Base-by-base conservation (phyloP, 1,140 invertebrate species). In the Arion vulgaris region DNA sequence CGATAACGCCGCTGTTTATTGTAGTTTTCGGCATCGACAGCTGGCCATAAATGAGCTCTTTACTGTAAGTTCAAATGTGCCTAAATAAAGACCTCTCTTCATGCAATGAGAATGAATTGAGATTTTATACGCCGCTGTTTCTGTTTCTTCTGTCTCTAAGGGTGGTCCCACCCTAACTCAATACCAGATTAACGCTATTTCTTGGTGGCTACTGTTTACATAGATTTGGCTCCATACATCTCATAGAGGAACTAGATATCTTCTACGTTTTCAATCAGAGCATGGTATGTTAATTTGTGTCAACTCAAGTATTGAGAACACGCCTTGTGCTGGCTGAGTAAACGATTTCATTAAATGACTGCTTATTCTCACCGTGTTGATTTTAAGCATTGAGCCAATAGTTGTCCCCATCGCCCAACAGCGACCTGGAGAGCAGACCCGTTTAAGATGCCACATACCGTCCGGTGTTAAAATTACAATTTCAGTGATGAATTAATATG, bases 321-420 rank as follows among this genome's bases (percentile, higher is more conserved):
- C n/a, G 11, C 19, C 19, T 1, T 5, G 17, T 66, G n/a, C 62
- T 66, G 62, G 1, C 28, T 66, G 62, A 28, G 62, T 66, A 66
- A 66, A 66, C 28, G 62, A 66, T 66, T 66, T 66, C 62, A 66
- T 66, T 28, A 66, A 66, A 66, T 66, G 28, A 66, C 32, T 66
- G 19, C 28, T 2, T 28, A 66, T 66, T 66, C 19, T 66, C 62
- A 9, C 62, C n/a, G 28, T 66, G 62, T 66, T 66, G 62, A 34
- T 66, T 66, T 17, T 32, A 28, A 0, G 62, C 62, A 66, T 32
- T 66, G 62, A 66, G 62, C 62, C 28, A 66, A 34, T 66, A 34
- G n/a, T 34, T 28, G 62, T 66, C 62, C 1, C 62, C 32, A 28
- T 66, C 51, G 51, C 23, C 17, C 26, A 17, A 57, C 51, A 57